Evolutionary conservation across 2,888 invertebrate genomes (phyloP).

Genomic region (Electrophaes corylata): DNA sequence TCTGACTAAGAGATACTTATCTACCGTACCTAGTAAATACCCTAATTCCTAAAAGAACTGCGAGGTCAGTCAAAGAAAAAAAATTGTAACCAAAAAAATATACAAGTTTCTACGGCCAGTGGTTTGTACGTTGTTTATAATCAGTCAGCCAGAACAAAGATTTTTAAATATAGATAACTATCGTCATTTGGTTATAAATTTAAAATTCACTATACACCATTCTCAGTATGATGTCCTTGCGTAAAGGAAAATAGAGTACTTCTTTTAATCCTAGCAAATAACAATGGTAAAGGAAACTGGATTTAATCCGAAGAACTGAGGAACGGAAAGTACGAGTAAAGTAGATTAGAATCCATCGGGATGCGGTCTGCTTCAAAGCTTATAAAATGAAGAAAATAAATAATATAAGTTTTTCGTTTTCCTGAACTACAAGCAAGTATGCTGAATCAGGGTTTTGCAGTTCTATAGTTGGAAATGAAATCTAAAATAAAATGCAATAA

Average conservation of each 20-base stretch:
- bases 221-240: background rate
- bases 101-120: no score
- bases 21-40: no score
- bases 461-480: background rate
- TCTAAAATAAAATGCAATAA: background rate
- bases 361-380: slow-evolving; percentile 17
- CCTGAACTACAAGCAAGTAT: background rate
- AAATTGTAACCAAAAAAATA: no score
- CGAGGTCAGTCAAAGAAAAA: no score
- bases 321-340: slow-evolving; percentile 30
- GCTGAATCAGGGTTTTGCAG: background rate
- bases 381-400: slow-evolving; percentile 14
- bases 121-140: no score
- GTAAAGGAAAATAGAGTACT: slow-evolving; percentile 4
- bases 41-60: no score
- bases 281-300: slow-evolving; percentile 49
- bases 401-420: background rate
- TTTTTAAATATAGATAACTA: no score
- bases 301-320: slow-evolving; percentile 49
- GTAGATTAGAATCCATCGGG: slow-evolving; percentile 24
- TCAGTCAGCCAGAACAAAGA: no score
- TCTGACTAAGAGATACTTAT: no score
- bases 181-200: no score
- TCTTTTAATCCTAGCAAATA: slow-evolving; percentile 16
- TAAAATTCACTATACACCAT: no score